These are phyloP conservation scores for Tenualosa thibaudeaui DNA, from an alignment of 2,797 vertebrate genomes.

Conservation along the genomic window DNA sequence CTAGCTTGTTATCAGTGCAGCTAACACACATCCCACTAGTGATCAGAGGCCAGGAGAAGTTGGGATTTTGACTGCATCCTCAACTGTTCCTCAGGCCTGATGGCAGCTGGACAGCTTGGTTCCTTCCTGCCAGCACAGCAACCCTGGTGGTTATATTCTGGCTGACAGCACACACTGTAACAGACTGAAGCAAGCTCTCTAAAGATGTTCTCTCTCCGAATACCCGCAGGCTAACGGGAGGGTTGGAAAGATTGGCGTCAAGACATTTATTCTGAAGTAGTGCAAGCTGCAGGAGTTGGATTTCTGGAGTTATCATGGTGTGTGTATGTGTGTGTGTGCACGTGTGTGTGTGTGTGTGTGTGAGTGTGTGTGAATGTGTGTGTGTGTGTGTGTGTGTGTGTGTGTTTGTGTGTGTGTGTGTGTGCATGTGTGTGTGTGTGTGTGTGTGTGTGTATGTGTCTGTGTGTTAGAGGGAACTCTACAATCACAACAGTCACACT, in stretches of 20 bases:
- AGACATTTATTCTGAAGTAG: not conserved
- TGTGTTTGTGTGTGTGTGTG: not conserved
- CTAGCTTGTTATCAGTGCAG: not conserved
- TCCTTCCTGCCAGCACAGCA: conserved; percentile 11
- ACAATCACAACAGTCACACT: conserved; percentile 31
- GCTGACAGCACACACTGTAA: conserved; percentile 1
- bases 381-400: not conserved
- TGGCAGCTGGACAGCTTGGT: not conserved
- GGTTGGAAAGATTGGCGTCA: not conserved
- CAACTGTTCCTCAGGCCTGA: not conserved
- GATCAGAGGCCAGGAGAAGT: not conserved
- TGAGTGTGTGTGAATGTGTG: not conserved
- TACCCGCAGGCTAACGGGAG: not conserved
- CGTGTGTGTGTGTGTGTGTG: not conserved
- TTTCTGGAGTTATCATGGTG: not conserved
- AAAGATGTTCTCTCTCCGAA: conserved; percentile 8
- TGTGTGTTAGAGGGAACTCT: not conserved
- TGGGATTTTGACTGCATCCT: not conserved
- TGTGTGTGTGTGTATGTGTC: not conserved
- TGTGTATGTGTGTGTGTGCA: not conserved
- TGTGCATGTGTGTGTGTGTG: not conserved
- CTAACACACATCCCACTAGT: not conserved
- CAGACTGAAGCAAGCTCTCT: not conserved
- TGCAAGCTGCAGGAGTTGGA: not conserved
- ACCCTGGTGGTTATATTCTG: not conserved